A percentile compares a stretch with the other conserved stretches of the same genome.
These are phyloP conservation scores for Mobula hypostoma DNA, from an alignment of 2,113 vertebrate genomes.

Conservation along the genomic window DNA sequence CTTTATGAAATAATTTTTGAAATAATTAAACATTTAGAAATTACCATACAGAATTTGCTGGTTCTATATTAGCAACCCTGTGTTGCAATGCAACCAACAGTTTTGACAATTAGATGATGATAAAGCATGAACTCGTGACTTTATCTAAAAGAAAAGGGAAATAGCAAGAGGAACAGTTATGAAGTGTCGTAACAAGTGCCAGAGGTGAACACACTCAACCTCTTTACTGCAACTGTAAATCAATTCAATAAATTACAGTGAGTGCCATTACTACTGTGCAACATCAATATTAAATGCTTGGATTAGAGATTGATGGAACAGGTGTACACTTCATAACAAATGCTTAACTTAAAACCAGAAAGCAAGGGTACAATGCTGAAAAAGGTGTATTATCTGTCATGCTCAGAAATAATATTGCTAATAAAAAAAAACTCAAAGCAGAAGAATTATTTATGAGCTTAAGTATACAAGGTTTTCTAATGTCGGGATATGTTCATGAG, in stretches of 20 bases:
- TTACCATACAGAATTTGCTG: not conserved
- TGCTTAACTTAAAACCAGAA: not conserved
- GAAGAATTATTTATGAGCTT: not conserved
- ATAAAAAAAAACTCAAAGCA: not conserved
- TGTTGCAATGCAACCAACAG: not conserved
- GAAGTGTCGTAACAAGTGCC: not conserved
- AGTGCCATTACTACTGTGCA: not conserved
- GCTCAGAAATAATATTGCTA: too few relatives aligned
- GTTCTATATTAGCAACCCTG: not conserved
- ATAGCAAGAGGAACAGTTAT: not conserved
- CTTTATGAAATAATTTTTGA: not conserved
- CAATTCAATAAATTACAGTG: conserved; percentile 3
- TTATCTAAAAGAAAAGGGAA: not conserved
- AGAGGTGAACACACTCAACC: not conserved
- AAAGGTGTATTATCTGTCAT: not conserved
- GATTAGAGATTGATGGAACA: not conserved
- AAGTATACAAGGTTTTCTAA: not conserved
- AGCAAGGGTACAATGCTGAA: not conserved
- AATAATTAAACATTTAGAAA: not conserved
- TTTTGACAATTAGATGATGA: not conserved
- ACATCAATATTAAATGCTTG: not conserved
- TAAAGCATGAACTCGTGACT: not conserved
- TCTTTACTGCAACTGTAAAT: not conserved
- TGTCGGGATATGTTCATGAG: not conserved
- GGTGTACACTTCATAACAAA: not conserved